Base-by-base conservation (phyloP, 2,797 vertebrate species). In the Heterohyrax brucei region DNA sequence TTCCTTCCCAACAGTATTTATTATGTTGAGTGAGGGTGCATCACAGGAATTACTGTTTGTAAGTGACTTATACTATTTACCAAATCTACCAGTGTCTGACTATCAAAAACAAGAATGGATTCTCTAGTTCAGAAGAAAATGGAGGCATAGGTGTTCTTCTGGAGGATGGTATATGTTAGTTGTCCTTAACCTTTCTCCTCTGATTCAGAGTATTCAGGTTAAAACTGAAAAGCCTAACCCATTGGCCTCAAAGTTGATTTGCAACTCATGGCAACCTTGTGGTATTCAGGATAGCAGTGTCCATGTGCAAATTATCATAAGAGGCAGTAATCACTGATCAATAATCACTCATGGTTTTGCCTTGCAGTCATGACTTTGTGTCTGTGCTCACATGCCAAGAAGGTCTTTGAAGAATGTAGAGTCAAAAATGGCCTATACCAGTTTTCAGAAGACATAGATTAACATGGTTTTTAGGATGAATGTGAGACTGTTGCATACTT, bases 1-100 rank as follows among this genome's bases (percentile, higher is more conserved):
- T 97, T 98, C 91, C 97, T 97, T 98, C 91, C 97, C 82, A 94
- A 77, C 75, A 5, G 61, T 90, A 30, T 97, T 93, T 94, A 61
- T 97, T 97, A 84, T 95, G 64, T 68, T 53, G 82, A 62, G 26
- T 94, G 78, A 97, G 95, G 33, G 4, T 85, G 83, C 18, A 91
- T 94, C 44, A 66, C 62, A 97, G 85, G 62, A 97, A 87, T 97
- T 91, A 92, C 72, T 91, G 72, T 94, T 84, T 86, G 5, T 95
- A n/a, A 81, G 56, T 92, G 77, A 95, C 26, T 56, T 44, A 64
- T 83, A 82, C 26, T 87, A 39, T 33, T 88, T 85, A 78, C 14
- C 61, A 94, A 94, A 89, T 59, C 79, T 89, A 56, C 50, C 48
- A 50, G 24, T 94, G 66, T 78, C 73, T 93, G 4, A 75, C 93